phyloP scores from a whole-genome alignment of 2,888 invertebrate species.

The Drosophila monieri region DNA sequence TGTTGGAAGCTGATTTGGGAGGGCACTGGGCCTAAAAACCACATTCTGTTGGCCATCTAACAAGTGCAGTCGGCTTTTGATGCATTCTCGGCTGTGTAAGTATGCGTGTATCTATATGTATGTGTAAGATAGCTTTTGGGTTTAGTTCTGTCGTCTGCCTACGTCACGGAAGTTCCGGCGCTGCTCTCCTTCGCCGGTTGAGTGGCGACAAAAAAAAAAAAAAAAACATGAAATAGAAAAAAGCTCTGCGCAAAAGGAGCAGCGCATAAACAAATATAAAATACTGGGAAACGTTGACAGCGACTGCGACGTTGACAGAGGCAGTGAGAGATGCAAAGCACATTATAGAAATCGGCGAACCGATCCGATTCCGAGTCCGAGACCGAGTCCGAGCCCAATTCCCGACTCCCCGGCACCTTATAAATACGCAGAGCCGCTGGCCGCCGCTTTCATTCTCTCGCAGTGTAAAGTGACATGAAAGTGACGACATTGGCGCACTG shows the following conservation, averaged over 20 bases:
- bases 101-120: background rate
- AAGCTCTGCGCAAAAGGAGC: constrained; percentile 30
- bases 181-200: background rate
- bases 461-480: constrained; percentile 85
- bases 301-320: background rate
- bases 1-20: background rate
- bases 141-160: background rate
- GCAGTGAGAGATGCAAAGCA: background rate
- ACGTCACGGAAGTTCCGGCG: background rate
- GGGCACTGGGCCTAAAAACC: background rate
- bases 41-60: background rate
- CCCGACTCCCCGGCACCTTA: constrained; percentile 60
- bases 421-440: constrained; percentile 80
- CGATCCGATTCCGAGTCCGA: background rate
- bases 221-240: background rate
- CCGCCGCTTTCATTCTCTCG: constrained; percentile 83
- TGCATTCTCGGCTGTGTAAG: background rate
- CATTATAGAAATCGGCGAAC: background rate
- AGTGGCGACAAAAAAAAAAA: background rate
- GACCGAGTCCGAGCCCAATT: constrained; percentile 19
- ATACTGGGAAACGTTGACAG: constrained; percentile 1
- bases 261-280: constrained; percentile 3
- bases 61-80: background rate
- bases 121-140: background rate
- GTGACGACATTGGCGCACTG: constrained; percentile 84